Evolutionary conservation across 2,888 invertebrate species (phyloP), one percentile per base, ranked within the genome.

Genomic region (Embidobia sp.): DNA sequence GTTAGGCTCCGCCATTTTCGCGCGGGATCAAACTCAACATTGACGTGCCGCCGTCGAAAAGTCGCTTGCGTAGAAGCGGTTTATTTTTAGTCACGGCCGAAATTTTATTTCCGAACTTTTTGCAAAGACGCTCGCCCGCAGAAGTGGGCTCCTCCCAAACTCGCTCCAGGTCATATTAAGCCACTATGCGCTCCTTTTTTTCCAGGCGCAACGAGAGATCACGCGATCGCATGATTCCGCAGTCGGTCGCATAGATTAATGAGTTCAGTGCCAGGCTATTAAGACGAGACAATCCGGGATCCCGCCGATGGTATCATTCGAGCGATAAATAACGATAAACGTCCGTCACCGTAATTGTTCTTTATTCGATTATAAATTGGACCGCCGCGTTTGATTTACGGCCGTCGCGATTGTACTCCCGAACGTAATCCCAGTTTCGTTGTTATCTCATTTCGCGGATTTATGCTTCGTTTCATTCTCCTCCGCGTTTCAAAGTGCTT

Each of bases 191-290:
- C 59, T 49, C 40, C 53, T 64, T 69, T 59, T 69, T 73, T 55
- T 59, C 59, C 37, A n/a, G 18, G 22, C 15, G 42, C 72, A 27
- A 48, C 1, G 64, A 61, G 64, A 74, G 59, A 78, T 78, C 78
- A 78, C 78, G 78, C 78, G 70, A 78, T 78, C 53, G 74, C 78
- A 78, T 78, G 69, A 78, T 78, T 46, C 67, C 55, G 70, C 74
- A 70, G 74, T 74, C 74, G 48, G 70, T 78, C 61, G 63, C 70
- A 78, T 74, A 66, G 73, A 78, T 74, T 74, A 74, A 78, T 70
- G 78, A 78, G 78, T 78, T 78, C 78, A 74, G 74, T 74, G 66
- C 78, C 74, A 78, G 78, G 18, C 69, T 63, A 64, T 64, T 78
- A 73, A 73, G 31, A 40, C 46, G 35, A 59, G 48, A 48, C 27